Base-by-base conservation (phyloP, 1,140 invertebrate species). In the Trachymyrmex septentrionalis region DNA sequence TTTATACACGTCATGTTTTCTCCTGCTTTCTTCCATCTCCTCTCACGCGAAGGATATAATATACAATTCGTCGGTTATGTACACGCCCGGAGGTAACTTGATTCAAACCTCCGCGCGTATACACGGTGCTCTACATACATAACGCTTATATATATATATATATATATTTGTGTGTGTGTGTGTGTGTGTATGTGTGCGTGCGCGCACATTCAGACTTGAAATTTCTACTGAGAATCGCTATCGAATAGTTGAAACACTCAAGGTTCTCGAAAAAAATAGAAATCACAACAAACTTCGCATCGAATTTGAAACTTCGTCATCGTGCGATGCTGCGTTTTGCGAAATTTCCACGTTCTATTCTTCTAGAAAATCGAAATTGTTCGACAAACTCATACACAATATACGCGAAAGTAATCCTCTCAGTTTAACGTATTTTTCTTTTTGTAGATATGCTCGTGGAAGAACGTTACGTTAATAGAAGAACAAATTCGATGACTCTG, bases 21-120 rank as follows among this genome's bases (percentile, higher is more conserved):
- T 57, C 69, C 59, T 12, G 85, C 57, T 63, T 67, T 86, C 55
- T 64, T 87, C 21, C 27, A 44, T 64, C 78, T 59, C 24, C 44
- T 73, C 73, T 86, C 88, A 78, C 66, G 16, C 67, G 27, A 89
- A 67, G 30, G 71, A 89, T 90, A 87, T 89, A 90, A 87, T 84
- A 78, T 89, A 89, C 88, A 90, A 87, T 84, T 89, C 75, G 72
- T 61, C 78, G 38, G 19, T 64, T 38, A 78, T 50, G 59, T 78
- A 84, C 69, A 89, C 48, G 64, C 75, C 69, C 50, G 38, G 71
- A 34, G 27, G 44, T 27, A 44, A 64, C 48, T 67, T 64, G 19
- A 38, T 21, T 44, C 14, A 2, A 27, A 4, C 27, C 19, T 21
- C 53, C 27, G 24, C 76, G 21, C 85, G 30, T 75, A 57, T 75